Percentiles rank a stretch among this genome's conserved stretches.
Evolutionary conservation across 2,797 vertebrate genomes (phyloP).

Genomic region (Clarias laeviceps): DNA sequence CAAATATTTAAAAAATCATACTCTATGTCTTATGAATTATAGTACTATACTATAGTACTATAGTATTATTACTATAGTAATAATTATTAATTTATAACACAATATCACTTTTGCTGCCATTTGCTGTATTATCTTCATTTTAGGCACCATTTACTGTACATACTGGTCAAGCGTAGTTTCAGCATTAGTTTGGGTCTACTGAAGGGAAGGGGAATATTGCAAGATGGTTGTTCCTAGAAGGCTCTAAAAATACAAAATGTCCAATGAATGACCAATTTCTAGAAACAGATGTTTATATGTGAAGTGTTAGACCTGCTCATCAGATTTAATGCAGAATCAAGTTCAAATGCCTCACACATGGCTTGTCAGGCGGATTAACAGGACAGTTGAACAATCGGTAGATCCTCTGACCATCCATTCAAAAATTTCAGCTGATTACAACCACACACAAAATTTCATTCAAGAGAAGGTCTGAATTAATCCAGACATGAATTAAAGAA

Average conservation of each 20-base stretch:
- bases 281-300: background rate
- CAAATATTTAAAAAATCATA: background rate
- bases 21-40: background rate
- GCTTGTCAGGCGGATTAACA: background rate
- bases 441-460: slow-evolving; percentile 57
- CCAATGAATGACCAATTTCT: background rate
- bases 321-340: background rate
- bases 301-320: background rate
- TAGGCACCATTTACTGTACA: background rate
- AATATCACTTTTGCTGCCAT: too few relatives aligned
- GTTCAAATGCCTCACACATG: background rate
- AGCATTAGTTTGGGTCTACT: background rate
- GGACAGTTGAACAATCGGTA: slow-evolving; percentile 56
- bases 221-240: background rate
- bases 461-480: slow-evolving; percentile 47
- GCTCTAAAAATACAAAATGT: background rate
- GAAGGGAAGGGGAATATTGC: background rate
- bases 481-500: background rate
- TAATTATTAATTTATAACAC: background rate
- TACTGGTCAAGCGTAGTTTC: background rate
- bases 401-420: slow-evolving; percentile 55
- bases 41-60: background rate
- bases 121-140: background rate
- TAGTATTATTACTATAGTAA: too few relatives aligned
- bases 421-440: slow-evolving; percentile 64